A percentile compares a stretch with the other conserved stretches of the same genome.
Conservation (phyloP, 2,888 invertebrate species). For the Dynastes grantii region DNA sequence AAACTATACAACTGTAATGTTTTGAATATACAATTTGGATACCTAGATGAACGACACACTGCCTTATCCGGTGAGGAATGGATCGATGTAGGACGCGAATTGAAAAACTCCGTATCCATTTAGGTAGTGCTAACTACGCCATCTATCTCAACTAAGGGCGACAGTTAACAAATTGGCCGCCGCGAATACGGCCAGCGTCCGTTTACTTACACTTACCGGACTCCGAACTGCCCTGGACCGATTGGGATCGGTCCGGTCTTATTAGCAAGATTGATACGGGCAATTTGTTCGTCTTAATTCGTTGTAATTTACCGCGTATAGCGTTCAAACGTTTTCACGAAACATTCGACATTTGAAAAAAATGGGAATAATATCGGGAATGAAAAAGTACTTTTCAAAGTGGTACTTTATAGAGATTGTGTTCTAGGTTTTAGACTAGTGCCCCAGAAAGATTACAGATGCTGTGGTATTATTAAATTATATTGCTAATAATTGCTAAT, state of each 20-base stretch:
- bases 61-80: constrained; percentile 31
- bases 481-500: too few species aligned
- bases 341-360: too few species aligned
- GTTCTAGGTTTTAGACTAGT: too few species aligned
- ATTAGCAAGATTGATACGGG: constrained; percentile 68
- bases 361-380: too few species aligned
- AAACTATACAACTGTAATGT: too few species aligned
- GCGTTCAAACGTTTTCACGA: constrained; percentile 30
- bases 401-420: too few species aligned
- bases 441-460: too few species aligned
- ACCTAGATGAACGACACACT: not conserved
- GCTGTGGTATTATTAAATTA: too few species aligned
- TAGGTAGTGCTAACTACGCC: constrained; percentile 60
- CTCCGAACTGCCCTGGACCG: constrained; percentile 64
- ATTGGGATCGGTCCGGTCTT: constrained; percentile 61
- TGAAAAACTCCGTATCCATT: constrained; percentile 57
- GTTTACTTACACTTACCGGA: constrained; percentile 68
- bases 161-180: constrained; percentile 68
- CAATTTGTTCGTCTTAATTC: constrained; percentile 63
- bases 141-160: constrained; percentile 66
- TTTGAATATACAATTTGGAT: not conserved
- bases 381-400: too few species aligned
- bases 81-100: constrained; percentile 52
- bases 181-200: constrained; percentile 64
- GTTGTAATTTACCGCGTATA: constrained; percentile 58